phyloP scores from a whole-genome alignment of 1,140 invertebrate genomes.

The Ostrea edulis region DNA sequence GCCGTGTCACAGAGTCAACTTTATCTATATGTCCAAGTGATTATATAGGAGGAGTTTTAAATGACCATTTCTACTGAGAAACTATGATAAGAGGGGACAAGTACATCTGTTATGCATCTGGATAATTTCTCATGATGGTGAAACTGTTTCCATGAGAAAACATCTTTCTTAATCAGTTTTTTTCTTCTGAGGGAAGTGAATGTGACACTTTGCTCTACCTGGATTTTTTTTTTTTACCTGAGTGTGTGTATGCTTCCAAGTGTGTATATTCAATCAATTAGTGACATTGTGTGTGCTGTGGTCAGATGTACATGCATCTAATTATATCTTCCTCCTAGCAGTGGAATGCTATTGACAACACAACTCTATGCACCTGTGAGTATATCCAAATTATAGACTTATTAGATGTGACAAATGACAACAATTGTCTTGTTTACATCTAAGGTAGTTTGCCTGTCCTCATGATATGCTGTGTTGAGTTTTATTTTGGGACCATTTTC shows the following conservation, averaged over 20 bases:
- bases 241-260: background rate
- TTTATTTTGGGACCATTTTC: background rate
- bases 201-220: conserved; percentile 1
- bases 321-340: conserved; percentile 27
- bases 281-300: conserved; percentile 18
- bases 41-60: conserved; percentile 45
- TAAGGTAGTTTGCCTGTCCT: background rate
- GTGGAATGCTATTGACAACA: conserved; percentile 34
- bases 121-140: conserved; percentile 30
- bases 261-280: conserved; percentile 28
- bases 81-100: conserved; percentile 16
- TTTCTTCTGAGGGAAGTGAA: background rate
- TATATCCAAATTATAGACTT: background rate
- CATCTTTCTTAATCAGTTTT: background rate
- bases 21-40: conserved; percentile 40
- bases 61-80: conserved; percentile 15
- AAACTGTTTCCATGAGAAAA: background rate
- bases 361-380: conserved; percentile 22
- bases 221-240: conserved; percentile 33
- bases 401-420: background rate
- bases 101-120: conserved; percentile 15
- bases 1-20: conserved; percentile 14
- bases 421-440: conserved; percentile 1
- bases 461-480: background rate
- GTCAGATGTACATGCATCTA: conserved; percentile 3